Base-by-base conservation (phyloP, 2,797 vertebrate species). In the Protonibea diacanthus region DNA sequence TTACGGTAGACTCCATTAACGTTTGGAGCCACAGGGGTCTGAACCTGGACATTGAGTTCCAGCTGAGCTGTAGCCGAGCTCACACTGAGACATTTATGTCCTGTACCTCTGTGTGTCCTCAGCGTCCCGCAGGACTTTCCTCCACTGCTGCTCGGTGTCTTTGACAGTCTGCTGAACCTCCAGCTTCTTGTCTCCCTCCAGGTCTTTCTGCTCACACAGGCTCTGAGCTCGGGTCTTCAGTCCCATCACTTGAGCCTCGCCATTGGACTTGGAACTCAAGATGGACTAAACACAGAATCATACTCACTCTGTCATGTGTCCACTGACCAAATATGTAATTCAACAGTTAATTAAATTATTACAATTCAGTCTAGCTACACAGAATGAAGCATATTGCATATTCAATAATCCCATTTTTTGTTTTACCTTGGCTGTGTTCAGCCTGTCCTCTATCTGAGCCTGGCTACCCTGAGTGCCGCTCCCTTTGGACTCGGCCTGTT, bases 221-320 rank as follows among this genome's bases (percentile, higher is more conserved):
- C 77, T 87, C 76, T 92, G 61, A 0, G 56, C 91, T 71, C 82
- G 90, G 20, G 17, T 92, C 68, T 76, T 88, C 73, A 96, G 79
- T 38, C 86, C 91, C 82, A 85, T 87, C 82, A 97, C 78, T 85
- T 95, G 96, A 65, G 80, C 57, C 8, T 96, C 94, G 12, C 95
- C 96, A 44, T 91, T 93, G 23, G 94, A 89, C 84, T 82, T 96
- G 47, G 92, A 93, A 86, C 72, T 86, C 76, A 96, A 74, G 65
- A 97, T 92, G 82, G 88, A 87, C 97, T 99, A 8, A 68, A 71
- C 6, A 78, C 48, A 87, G 7, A 71, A 33, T 14, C 33, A 52
- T 5, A 13, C 2, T 21, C 1, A 13, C 1, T 51, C n/a, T 52
- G 1, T n/a, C 14, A 57, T 40, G 27, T 29, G 21, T 42, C 21